Conservation (phyloP, 2,113 vertebrate species). For the Megaceryle torquata region DNA sequence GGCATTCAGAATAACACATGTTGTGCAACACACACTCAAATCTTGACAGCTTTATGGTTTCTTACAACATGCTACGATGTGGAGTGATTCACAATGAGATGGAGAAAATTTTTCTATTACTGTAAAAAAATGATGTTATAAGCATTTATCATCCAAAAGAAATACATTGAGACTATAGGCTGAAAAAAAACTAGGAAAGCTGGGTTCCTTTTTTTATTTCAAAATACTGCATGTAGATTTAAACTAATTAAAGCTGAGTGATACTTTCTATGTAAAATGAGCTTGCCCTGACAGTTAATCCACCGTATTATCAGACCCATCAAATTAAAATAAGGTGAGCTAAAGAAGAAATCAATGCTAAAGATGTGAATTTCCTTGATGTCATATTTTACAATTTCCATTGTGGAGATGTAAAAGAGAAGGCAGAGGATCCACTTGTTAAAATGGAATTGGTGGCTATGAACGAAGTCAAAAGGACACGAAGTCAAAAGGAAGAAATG, state of each 20-base stretch:
- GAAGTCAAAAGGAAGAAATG: background rate
- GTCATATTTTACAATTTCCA: background rate
- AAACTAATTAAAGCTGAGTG: background rate
- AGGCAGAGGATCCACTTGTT: background rate
- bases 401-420: background rate
- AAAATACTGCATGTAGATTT: background rate
- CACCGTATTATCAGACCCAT: background rate
- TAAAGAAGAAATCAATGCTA: background rate
- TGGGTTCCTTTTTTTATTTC: background rate
- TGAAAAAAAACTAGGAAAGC: constrained; percentile 14
- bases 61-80: background rate
- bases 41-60: background rate
- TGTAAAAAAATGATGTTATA: background rate
- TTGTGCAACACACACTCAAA: background rate
- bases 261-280: background rate
- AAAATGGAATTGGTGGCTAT: background rate
- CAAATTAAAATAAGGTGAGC: background rate
- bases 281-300: background rate
- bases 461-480: background rate
- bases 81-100: background rate
- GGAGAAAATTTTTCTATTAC: background rate
- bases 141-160: background rate
- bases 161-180: background rate
- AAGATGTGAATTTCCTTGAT: background rate
- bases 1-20: constrained; percentile 1